These are phyloP conservation scores for Heterodera carotae DNA, from an alignment of 1,140 invertebrate genomes.

Conservation along the genomic window DNA sequence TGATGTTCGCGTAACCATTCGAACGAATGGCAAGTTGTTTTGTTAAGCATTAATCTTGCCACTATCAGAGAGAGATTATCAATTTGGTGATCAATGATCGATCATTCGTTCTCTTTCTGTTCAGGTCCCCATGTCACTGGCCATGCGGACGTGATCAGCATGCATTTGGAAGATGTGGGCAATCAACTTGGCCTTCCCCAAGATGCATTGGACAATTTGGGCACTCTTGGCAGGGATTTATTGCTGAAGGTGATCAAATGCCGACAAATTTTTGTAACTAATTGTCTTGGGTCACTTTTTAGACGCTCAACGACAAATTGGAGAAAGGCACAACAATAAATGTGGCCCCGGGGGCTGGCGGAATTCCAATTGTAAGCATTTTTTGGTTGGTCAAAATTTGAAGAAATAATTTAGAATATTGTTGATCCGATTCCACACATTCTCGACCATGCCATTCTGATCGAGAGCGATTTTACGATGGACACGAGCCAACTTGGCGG, in stretches of 20 bases:
- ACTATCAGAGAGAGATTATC: too few relatives aligned
- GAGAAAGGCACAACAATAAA: constrained; percentile 55
- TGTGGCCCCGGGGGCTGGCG: constrained; percentile 47
- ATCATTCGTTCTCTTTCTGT: constrained; percentile 26
- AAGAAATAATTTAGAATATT: constrained; percentile 31
- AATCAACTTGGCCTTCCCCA: constrained; percentile 60
- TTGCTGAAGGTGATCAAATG: constrained; percentile 53
- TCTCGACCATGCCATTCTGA: constrained; percentile 60
- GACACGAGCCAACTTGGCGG: constrained; percentile 35
- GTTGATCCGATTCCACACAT: constrained; percentile 56
- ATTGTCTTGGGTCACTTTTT: too few relatives aligned
- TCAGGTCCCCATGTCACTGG: constrained; percentile 41
- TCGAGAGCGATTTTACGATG: constrained; percentile 60
- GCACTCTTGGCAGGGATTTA: constrained; percentile 63
- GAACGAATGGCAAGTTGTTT: constrained; percentile 37
- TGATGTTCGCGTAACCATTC: constrained; percentile 49
- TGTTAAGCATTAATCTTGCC: not conserved
- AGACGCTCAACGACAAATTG: constrained; percentile 56
- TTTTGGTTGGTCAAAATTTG: not conserved
- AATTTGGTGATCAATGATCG: too few relatives aligned
- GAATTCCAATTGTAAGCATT: constrained; percentile 51
- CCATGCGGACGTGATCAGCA: constrained; percentile 54
- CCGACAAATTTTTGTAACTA: not conserved
- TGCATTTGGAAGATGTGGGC: constrained; percentile 54
- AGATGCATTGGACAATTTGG: constrained; percentile 64